Base-by-base conservation (phyloP, 37 sponge, comb jelly and placozoan species). In the Axinella damicornis region DNA sequence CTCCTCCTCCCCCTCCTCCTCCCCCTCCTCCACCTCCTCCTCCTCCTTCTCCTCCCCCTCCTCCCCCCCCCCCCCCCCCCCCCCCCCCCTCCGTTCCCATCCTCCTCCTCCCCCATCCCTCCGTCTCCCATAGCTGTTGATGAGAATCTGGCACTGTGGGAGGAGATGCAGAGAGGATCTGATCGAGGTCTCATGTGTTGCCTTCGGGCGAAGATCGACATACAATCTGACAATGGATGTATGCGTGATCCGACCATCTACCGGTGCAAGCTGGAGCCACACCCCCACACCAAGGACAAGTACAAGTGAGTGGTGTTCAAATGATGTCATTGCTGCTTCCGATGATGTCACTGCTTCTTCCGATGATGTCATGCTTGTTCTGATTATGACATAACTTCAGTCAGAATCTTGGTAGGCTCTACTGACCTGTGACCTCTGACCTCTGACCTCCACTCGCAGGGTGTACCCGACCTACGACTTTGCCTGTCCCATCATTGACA, bases 401-500 rank as follows among this genome's bases (percentile, higher is more conserved):
- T 56, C 57, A 56, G 57, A 56, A 18, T 56, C 15, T 56, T 56
- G 18, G 18, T 19, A 56, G 15, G 15, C 17, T 56, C 57, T 15
- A 56, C 57, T n/a, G n/a, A n/a, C n/a, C n/a, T n/a, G n/a, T n/a
- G n/a, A n/a, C n/a, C n/a, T n/a, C n/a, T n/a, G n/a, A n/a, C n/a
- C n/a, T n/a, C n/a, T n/a, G n/a, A n/a, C n/a, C n/a, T n/a, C n/a
- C 33, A 62, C 25, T 38, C 54, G 30, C 85, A 98, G 97, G 81
- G 97, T 93, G 25, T 98, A 98, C 77, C 99, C 99, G 20, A 98
- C 94, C 40, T 98, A 98, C 71, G 99, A 98, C 85, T 98, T 98
- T 87, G 99, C 99, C 22, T 96, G 97, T 80, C 97, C 99, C 46
- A 94, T 98, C 18, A 94, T 97, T 38, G 99, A 98, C 95, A 96